Conservation (phyloP, 2,888 invertebrate species). For the Tenodera sinensis region DNA sequence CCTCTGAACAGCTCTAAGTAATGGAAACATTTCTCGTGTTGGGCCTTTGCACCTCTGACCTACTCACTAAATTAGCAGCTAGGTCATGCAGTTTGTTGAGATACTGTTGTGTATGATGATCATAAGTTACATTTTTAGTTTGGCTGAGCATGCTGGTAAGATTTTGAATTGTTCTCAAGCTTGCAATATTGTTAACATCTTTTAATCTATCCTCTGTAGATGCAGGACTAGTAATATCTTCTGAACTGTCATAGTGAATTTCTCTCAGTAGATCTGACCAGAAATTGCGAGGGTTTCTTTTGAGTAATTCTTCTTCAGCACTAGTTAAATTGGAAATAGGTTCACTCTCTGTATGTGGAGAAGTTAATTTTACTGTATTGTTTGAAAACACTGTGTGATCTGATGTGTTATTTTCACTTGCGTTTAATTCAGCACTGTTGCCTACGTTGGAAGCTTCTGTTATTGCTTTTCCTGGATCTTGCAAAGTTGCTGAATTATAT, state of each 20-base stretch:
- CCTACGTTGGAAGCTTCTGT: background rate
- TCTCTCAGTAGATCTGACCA: background rate
- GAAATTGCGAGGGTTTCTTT: background rate
- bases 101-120: background rate
- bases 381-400: background rate
- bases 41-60: background rate
- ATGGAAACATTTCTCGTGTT: background rate
- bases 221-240: background rate
- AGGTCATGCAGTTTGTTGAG: conserved; percentile 12
- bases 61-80: background rate
- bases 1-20: background rate
- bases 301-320: background rate
- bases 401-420: background rate
- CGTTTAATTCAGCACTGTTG: background rate
- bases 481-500: background rate
- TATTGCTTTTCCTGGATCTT: background rate
- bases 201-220: background rate
- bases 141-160: background rate
- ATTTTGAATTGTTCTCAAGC: background rate
- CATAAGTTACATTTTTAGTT: background rate
- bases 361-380: background rate
- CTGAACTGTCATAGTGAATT: background rate
- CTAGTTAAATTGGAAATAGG: background rate
- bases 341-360: background rate
- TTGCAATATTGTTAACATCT: background rate